Base-by-base conservation (phyloP, 2,113 vertebrate species). In the Maccullochella peelii region DNA sequence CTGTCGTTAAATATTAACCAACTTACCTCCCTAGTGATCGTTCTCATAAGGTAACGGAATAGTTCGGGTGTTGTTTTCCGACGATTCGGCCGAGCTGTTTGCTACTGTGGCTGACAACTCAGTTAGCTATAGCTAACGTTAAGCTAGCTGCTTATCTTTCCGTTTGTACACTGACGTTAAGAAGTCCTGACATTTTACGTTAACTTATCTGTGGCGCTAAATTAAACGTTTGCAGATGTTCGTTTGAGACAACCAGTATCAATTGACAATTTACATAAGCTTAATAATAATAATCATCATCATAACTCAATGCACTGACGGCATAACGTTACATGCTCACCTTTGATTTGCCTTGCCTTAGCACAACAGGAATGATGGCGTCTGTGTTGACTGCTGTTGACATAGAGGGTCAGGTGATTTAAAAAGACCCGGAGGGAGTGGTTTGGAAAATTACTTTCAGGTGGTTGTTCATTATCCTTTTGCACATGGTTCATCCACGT, bases 321-420 rank as follows among this genome's bases (percentile, higher is more conserved):
- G 27, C 7, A 16, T 2, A 25, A 14, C 12, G 42, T 44, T 47
- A 27, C 47, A 3, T 23, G 33, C 93, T 94, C 84, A 95, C 95
- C 94, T 94, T 84, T 81, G 82, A 44, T 85, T 80, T 80, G 71
- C 59, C 61, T 77, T 63, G 89, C 61, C 80, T 71, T 74, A 11
- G 59, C 54, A 71, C 76, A 67, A 82, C 81, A 83, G 71, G 63
- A 74, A 42, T 82, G 65, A 87, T 94, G 92, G 94, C 92, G 93
- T 76, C 94, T 50, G 83, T 63, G 82, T 88, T 67, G 65, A 36
- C 79, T 67, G 79, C 85, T 86, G 91, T 65, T 74, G 84, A 87
- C 84, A 70, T 84, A 75, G 63, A 42, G 25, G 65, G 85, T 94
- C 93, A 94, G 84, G 88, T 93, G 93, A 89, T 61, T 71, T 68